phyloP scores from a whole-genome alignment of 2,113 vertebrate species.

The Pogona vitticeps region DNA sequence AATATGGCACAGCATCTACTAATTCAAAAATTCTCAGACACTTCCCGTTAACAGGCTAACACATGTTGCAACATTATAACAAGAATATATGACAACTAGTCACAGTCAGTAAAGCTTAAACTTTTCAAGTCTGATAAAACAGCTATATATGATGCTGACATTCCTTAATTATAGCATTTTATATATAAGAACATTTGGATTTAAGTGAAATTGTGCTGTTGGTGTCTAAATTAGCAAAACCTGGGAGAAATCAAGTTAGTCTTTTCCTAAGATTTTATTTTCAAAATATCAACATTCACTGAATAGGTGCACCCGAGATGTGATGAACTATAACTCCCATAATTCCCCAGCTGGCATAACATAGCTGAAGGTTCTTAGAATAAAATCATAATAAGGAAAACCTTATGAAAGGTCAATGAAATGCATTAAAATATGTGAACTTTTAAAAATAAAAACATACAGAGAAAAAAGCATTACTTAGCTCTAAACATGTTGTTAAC shows the following conservation, averaged over 20 bases:
- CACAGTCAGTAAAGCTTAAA: not conserved
- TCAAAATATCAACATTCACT: not conserved
- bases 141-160: not conserved
- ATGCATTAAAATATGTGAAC: too few species aligned
- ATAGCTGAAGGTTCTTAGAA: too few species aligned
- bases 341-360: too few species aligned
- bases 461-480: too few species aligned
- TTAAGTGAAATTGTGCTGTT: not conserved
- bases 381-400: too few species aligned
- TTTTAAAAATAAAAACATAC: too few species aligned
- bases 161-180: not conserved
- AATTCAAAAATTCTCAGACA: not conserved
- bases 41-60: constrained; percentile 4
- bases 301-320: too few species aligned
- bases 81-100: not conserved
- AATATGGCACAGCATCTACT: not conserved
- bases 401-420: too few species aligned
- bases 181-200: not conserved
- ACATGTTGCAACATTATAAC: not conserved
- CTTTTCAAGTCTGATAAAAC: not conserved
- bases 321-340: too few species aligned
- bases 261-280: not conserved
- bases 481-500: too few species aligned
- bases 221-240: not conserved
- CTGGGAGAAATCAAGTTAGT: not conserved